Conservation (phyloP, 2,888 invertebrate genomes). For the Mylabris sibirica region DNA sequence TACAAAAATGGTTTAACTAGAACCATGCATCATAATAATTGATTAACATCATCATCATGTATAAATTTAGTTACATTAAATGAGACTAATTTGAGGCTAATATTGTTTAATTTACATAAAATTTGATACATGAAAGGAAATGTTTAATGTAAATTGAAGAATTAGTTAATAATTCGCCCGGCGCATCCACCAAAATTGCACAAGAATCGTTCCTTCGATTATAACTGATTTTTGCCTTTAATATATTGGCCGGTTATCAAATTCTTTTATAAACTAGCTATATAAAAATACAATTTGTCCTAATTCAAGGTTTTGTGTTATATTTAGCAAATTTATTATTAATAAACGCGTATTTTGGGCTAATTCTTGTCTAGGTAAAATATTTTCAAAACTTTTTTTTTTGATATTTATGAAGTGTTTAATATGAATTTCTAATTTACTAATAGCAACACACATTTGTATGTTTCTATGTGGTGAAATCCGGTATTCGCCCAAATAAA, state of each 20-base stretch:
- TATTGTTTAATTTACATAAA: neutral
- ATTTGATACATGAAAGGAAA: neutral
- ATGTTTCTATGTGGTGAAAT: neutral
- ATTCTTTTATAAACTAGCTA: neutral
- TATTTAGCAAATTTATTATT: neutral
- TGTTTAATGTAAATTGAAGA: neutral
- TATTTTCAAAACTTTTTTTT: neutral
- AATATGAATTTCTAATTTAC: neutral
- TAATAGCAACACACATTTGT: neutral
- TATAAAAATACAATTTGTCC: neutral
- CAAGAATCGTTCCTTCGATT: neutral
- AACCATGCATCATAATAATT: neutral
- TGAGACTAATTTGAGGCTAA: neutral
- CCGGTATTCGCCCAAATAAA: neutral
- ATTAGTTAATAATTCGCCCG: neutral
- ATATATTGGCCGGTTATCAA: neutral
- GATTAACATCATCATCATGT: slow-evolving; percentile 2
- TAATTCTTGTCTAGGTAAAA: no score
- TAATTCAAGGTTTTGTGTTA: neutral
- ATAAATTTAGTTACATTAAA: neutral
- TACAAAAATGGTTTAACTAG: neutral
- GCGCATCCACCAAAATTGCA: neutral
- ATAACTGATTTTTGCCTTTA: neutral
- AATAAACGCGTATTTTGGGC: neutral
- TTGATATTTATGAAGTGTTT: neutral